phyloP scores from a whole-genome alignment of 2,113 vertebrate species.

The Muntiacus reevesi region DNA sequence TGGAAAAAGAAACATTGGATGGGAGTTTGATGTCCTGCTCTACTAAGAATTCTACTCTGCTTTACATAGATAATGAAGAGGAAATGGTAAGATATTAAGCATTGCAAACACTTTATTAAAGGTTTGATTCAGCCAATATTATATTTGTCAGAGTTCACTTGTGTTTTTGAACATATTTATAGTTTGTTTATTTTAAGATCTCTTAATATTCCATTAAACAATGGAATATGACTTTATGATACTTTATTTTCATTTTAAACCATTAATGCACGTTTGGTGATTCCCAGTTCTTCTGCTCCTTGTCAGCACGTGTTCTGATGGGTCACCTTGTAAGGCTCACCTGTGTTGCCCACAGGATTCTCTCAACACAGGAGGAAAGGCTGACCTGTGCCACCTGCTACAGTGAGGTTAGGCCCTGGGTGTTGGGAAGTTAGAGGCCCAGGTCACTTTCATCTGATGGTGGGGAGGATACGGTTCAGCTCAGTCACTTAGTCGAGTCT shows the following conservation, averaged over 20 bases:
- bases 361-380: too few relatives aligned
- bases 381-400: background rate
- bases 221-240: background rate
- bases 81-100: background rate
- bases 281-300: background rate
- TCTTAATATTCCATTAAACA: background rate
- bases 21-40: background rate
- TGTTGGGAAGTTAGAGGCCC: background rate
- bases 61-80: background rate
- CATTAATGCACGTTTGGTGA: background rate
- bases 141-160: background rate
- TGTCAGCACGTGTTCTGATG: background rate
- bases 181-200: background rate
- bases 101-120: background rate
- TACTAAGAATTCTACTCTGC: background rate
- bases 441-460: too few relatives aligned
- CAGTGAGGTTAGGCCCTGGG: accelerated
- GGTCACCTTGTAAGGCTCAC: too few relatives aligned
- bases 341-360: background rate
- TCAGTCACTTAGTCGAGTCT: accelerated
- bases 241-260: background rate
- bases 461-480: background rate
- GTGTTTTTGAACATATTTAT: background rate
- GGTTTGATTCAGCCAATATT: background rate
- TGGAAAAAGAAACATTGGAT: background rate